phyloP scores from a whole-genome alignment of 2,113 vertebrate species.

The Malaclemys terrapin region DNA sequence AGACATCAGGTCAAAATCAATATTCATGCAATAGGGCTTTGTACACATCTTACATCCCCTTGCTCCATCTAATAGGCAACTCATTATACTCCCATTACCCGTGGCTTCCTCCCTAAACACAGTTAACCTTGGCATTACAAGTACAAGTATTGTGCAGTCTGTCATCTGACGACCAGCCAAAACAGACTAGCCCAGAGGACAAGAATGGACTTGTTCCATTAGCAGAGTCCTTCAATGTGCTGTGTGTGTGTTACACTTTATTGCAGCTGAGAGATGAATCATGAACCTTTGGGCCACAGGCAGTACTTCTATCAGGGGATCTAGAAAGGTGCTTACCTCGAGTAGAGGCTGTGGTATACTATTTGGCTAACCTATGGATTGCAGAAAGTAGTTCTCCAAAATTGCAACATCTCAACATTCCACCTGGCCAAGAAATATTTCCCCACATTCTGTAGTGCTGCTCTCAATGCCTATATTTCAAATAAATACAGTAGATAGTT shows the following conservation, averaged over 20 bases:
- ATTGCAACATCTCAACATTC: neutral
- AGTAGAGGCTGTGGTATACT: neutral
- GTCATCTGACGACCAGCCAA: neutral
- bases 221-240: neutral
- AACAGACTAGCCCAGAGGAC: slow-evolving; percentile 13
- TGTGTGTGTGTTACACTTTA: neutral
- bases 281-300: neutral
- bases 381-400: neutral
- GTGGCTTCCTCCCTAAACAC: neutral
- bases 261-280: neutral
- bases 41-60: neutral
- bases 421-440: neutral
- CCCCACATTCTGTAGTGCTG: neutral
- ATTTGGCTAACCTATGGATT: neutral
- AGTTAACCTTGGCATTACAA: neutral
- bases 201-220: neutral
- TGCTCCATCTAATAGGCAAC: neutral
- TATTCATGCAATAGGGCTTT: neutral
- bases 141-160: neutral
- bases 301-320: neutral
- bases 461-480: neutral
- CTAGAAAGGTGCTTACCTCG: neutral
- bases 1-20: neutral
- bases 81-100: neutral
- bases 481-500: neutral